Evolutionary conservation across 2,113 vertebrate genomes (phyloP), one percentile per base, ranked within the genome.

Genomic region (Hypocryptadius cinnamomeus): DNA sequence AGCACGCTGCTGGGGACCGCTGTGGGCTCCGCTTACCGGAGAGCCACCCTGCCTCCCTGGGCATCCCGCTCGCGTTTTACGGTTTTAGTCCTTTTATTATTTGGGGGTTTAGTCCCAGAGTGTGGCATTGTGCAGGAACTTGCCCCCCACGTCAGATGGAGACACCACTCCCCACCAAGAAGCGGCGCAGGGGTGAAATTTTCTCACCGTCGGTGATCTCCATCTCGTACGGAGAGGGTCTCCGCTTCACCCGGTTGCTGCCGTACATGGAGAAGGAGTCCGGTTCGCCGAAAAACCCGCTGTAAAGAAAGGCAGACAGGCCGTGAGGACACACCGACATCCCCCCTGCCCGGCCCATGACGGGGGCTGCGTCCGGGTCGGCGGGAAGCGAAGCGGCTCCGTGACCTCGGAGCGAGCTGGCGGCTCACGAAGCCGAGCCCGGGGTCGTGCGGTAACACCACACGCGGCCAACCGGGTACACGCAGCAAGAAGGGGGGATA

Each of bases 221-320:
- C 98, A 99, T 98, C 97, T 99, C 99, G 89, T 99, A 99, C 19
- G 99, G 99, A 78, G 98, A 98, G 31, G 98, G 98, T 96, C 99
- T 98, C 96, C 97, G 93, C 96, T 98, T 98, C 95, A 97, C 98
- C 95, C 99, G 97, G 96, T 98, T 98, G 97, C 98, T 96, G 94
- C 96, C 98, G 90, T 98, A 99, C 98, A 99, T 98, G 85, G 98
- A 98, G 97, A 98, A 99, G 91, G 98, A 98, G 95, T 99, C 99
- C 33, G 98, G 98, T 87, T 99, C 99, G 68, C 98, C 98, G 95
- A 98, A 98, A 90, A 98, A 98, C 68, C 98, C 98, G 87, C 97
- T 97, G 96, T 79, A 60, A 96, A 94, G 54, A 79, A 68, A 96
- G 35, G 53, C 73, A 66, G 60, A 89, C 78, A 31, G 17, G 35